These are phyloP conservation scores for Antheraea assamensis DNA, from an alignment of 2,888 invertebrate genomes.

Conservation along the genomic window DNA sequence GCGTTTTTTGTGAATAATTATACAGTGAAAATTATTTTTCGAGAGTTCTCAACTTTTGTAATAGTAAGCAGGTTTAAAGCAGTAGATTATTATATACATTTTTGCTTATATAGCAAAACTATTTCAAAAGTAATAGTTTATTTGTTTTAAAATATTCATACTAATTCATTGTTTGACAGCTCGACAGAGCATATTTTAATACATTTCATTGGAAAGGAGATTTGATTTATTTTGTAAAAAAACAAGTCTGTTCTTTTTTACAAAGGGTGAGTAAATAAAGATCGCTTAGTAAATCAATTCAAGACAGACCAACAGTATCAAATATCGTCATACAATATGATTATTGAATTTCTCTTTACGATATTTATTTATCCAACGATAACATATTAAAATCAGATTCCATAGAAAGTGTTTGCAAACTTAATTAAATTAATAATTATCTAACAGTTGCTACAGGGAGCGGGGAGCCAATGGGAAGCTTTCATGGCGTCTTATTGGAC, in stretches of 20 bases:
- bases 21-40: constrained; percentile 30
- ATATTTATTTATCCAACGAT: neutral
- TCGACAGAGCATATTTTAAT: constrained; percentile 9
- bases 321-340: neutral
- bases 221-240: constrained; percentile 12
- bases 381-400: constrained; percentile 7
- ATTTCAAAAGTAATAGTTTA: neutral
- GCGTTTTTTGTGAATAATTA: constrained; percentile 65
- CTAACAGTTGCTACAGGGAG: constrained; percentile 36
- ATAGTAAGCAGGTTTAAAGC: neutral
- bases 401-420: constrained; percentile 46
- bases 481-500: constrained; percentile 59
- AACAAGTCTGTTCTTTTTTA: constrained; percentile 12
- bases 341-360: too few relatives aligned
- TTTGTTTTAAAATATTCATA: neutral
- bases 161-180: neutral
- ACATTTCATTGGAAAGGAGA: neutral
- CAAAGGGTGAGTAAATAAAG: constrained; percentile 12
- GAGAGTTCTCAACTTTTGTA: constrained; percentile 21
- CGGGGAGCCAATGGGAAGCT: constrained; percentile 37
- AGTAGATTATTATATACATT: neutral
- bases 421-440: constrained; percentile 64
- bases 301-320: neutral
- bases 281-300: neutral
- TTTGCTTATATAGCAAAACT: neutral